Conservation (phyloP, 2,113 vertebrate genomes). For the Morone saxatilis region DNA sequence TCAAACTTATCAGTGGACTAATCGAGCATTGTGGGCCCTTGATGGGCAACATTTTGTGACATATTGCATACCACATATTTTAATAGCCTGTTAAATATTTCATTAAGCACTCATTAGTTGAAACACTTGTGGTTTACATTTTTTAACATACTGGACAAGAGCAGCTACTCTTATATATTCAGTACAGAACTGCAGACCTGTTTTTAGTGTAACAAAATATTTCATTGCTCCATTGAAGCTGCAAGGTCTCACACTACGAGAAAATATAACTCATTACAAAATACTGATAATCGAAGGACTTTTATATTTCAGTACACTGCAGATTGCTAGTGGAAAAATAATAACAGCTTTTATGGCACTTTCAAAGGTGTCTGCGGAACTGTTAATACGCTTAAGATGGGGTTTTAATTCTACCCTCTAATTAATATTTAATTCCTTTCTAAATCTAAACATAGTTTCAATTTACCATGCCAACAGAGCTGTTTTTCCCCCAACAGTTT, state of each 20-base stretch:
- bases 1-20: constrained; percentile 35
- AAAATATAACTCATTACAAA: not conserved
- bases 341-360: constrained; percentile 44
- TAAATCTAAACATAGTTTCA: constrained; percentile 15
- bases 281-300: not conserved
- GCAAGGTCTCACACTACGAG: not conserved
- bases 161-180: not conserved
- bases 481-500: not conserved
- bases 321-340: constrained; percentile 24
- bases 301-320: not conserved
- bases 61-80: constrained; percentile 54
- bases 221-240: constrained; percentile 20
- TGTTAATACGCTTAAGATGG: constrained; percentile 25
- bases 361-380: constrained; percentile 13
- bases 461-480: not conserved
- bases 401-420: not conserved
- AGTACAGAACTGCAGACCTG: not conserved
- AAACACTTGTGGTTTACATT: constrained; percentile 23
- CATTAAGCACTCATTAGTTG: constrained; percentile 47
- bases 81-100: constrained; percentile 70
- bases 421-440: constrained; percentile 26
- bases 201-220: constrained; percentile 10
- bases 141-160: not conserved
- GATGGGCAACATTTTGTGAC: constrained; percentile 34
- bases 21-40: constrained; percentile 11